Percentiles rank a stretch among this genome's conserved stretches.
Evolutionary conservation across 2,113 vertebrate species (phyloP).

Genomic region (Notothenia coriiceps): DNA sequence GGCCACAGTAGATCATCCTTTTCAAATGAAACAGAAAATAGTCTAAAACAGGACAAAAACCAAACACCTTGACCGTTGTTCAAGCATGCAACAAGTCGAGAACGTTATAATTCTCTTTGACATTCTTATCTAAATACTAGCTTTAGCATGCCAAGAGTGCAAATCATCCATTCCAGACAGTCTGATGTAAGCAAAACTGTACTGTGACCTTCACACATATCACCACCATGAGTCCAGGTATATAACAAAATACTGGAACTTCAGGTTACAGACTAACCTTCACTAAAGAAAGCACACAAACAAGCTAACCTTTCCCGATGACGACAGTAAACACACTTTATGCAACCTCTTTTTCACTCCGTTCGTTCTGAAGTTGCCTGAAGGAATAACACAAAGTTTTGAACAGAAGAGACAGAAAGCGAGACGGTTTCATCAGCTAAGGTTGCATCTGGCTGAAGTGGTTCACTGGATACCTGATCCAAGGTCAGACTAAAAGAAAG

Average conservation of each 20-base stretch:
- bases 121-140: neutral
- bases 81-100: neutral
- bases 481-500: conserved; percentile 43
- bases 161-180: neutral
- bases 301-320: neutral
- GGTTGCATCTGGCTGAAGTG: conserved; percentile 26
- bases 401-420: neutral
- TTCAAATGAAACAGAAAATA: neutral
- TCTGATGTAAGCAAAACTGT: neutral
- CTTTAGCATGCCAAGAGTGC: neutral
- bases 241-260: too few relatives aligned
- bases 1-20: neutral
- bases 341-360: neutral
- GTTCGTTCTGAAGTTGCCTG: neutral
- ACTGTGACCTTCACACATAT: neutral
- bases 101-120: neutral
- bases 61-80: neutral
- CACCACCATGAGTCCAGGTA: neutral
- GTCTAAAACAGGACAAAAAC: neutral
- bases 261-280: neutral
- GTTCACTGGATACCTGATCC: conserved; percentile 34
- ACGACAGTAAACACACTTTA: neutral
- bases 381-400: neutral
- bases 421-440: conserved; percentile 23
- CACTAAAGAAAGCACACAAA: neutral